These are phyloP conservation scores for Smutsia temminckii DNA, from an alignment of 2,797 vertebrate species.

Conservation along the genomic window DNA sequence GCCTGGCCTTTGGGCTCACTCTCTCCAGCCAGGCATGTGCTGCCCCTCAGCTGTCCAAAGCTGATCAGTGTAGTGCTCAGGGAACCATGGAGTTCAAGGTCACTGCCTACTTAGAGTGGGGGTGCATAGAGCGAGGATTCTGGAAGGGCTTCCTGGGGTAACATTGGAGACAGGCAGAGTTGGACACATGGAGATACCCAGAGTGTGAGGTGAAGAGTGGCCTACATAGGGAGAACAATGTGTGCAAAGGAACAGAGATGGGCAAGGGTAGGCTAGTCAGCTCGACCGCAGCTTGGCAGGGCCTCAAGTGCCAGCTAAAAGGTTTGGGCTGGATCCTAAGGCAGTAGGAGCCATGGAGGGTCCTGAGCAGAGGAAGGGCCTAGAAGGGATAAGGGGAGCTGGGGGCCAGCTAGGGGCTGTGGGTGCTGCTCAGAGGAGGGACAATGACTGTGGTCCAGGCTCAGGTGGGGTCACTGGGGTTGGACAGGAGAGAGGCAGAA, in stretches of 20 bases:
- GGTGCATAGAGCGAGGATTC: neutral
- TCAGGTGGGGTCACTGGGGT: rapidly evolving
- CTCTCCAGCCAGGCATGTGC: neutral
- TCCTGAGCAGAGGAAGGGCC: neutral
- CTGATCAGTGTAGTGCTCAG: neutral
- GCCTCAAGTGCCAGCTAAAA: neutral
- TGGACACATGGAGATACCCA: rapidly evolving
- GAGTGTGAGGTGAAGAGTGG: neutral
- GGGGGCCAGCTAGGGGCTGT: neutral
- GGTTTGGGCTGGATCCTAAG: neutral
- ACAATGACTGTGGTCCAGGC: neutral
- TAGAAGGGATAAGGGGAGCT: neutral
- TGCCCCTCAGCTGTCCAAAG: too few relatives aligned
- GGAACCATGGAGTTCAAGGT: neutral
- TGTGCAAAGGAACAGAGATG: neutral
- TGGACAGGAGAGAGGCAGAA: neutral
- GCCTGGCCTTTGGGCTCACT: neutral
- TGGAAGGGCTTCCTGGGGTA: neutral
- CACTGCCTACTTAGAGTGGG: neutral
- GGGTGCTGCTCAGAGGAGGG: neutral
- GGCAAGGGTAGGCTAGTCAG: neutral
- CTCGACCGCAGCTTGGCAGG: neutral
- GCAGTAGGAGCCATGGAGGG: neutral
- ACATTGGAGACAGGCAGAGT: neutral
- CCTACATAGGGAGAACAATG: neutral